Conservation (phyloP, 2,888 invertebrate genomes). For the Phalera bucephala region DNA sequence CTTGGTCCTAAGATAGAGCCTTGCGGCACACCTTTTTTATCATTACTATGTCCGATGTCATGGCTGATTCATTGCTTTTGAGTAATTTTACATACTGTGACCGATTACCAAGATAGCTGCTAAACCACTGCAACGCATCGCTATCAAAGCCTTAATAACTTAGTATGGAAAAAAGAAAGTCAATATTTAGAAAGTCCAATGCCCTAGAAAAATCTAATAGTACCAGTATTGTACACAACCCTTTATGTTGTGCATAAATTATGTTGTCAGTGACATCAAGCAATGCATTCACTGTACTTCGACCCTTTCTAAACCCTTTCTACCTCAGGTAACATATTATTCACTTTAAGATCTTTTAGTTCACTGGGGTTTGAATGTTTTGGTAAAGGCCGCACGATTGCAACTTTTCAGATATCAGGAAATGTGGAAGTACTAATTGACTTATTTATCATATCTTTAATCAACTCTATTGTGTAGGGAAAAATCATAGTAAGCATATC, state of each 20-base stretch:
- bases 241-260: slow-evolving; percentile 6
- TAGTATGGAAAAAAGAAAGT: slow-evolving; percentile 1
- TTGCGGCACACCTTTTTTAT: slow-evolving; percentile 11
- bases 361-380: too few relatives aligned
- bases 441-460: too few relatives aligned
- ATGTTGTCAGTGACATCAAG: background rate
- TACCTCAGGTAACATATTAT: background rate
- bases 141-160: slow-evolving; percentile 2
- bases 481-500: too few relatives aligned
- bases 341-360: background rate
- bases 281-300: background rate
- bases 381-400: too few relatives aligned
- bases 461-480: too few relatives aligned
- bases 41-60: background rate
- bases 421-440: too few relatives aligned
- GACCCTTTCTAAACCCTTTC: background rate
- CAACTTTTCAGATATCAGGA: too few relatives aligned
- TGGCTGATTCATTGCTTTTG: background rate
- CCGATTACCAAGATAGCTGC: slow-evolving; percentile 5
- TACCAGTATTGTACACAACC: background rate
- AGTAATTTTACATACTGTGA: slow-evolving; percentile 11
- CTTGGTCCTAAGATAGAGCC: slow-evolving; percentile 15
- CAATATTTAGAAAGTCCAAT: background rate
- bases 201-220: slow-evolving; percentile 1
- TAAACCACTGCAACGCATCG: background rate